These are phyloP conservation scores for Psephotus haematonotus DNA, from an alignment of 2,113 vertebrate genomes.

Conservation along the genomic window DNA sequence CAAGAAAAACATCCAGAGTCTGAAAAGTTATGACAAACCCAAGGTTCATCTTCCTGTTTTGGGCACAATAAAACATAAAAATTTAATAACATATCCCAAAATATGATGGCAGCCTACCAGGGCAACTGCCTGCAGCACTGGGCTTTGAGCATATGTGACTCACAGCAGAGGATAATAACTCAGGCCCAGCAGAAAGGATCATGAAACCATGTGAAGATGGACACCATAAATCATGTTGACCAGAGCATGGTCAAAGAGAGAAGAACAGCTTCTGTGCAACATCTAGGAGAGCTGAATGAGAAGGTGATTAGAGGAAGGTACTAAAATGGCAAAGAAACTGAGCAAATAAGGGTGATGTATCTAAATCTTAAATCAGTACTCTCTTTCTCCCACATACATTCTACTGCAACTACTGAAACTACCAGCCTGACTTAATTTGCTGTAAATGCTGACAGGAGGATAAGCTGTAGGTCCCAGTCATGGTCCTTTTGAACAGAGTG, in stretches of 20 bases:
- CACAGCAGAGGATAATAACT: background rate
- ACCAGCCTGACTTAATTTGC: background rate
- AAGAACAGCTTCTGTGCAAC: background rate
- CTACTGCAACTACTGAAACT: background rate
- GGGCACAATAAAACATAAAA: background rate
- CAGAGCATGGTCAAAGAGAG: background rate
- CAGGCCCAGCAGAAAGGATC: background rate
- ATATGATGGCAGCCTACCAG: background rate
- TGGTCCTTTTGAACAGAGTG: background rate
- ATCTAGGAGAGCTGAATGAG: background rate
- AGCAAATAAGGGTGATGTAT: background rate
- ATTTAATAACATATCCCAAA: background rate
- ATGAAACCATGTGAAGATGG: rapidly evolving
- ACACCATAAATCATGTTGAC: rapidly evolving
- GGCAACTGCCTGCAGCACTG: background rate
- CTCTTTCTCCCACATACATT: background rate
- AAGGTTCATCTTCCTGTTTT: background rate
- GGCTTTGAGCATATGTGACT: background rate
- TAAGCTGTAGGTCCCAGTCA: background rate
- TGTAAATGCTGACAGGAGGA: background rate
- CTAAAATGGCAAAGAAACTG: background rate
- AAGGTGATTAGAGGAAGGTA: rapidly evolving
- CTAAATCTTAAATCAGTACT: background rate
- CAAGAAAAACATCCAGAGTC: background rate
- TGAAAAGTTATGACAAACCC: background rate